phyloP scores from a whole-genome alignment of 2,113 vertebrate genomes.

The Chaenogobius annularis region DNA sequence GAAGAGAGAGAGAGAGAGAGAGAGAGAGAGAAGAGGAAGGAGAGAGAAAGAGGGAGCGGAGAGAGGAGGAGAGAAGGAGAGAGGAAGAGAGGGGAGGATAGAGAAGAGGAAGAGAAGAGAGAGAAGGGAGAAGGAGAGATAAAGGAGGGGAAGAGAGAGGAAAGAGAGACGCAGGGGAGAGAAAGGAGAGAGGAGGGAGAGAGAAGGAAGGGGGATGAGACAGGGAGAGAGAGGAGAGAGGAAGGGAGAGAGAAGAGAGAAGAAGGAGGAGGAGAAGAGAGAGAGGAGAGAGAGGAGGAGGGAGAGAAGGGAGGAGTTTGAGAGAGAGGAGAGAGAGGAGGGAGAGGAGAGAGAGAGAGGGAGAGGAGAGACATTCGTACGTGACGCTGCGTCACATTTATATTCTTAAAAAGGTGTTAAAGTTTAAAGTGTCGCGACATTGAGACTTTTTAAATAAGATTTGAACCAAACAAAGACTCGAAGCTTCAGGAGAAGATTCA shows the following conservation, averaged over 20 bases:
- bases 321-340: too few relatives aligned
- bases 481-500: too few relatives aligned
- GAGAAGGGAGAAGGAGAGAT: background rate
- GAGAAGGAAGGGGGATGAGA: background rate
- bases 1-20: background rate
- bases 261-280: background rate
- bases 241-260: background rate
- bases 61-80: background rate
- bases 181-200: background rate
- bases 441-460: too few relatives aligned
- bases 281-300: background rate
- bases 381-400: too few relatives aligned
- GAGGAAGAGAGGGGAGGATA: background rate
- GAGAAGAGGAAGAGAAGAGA: background rate
- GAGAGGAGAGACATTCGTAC: too few relatives aligned
- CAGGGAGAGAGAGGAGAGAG: background rate
- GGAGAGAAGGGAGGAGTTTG: too few relatives aligned
- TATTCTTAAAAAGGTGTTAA: too few relatives aligned
- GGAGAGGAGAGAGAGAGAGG: background rate
- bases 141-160: background rate
- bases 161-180: too few relatives aligned
- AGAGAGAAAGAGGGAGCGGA: background rate
- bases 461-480: too few relatives aligned
- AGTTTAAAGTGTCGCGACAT: too few relatives aligned
- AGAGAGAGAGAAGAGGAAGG: background rate